Base-by-base conservation (phyloP, 2,113 vertebrate species). In the Trogon melanurus region DNA sequence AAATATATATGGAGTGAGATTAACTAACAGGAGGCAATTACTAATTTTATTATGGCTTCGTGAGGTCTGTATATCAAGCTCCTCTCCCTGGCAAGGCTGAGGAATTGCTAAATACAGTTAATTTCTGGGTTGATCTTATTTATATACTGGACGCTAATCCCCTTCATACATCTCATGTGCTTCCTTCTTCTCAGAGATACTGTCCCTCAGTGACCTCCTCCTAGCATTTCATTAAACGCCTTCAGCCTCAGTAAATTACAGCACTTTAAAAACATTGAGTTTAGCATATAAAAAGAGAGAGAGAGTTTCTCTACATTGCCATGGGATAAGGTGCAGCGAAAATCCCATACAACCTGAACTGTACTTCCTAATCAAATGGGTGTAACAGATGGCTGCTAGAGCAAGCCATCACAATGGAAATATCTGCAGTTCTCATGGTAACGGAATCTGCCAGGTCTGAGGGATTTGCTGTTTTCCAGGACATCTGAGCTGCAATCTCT, bases 301-400 rank as follows among this genome's bases (percentile, higher is more conserved):
- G 38, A 41, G 95, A 79, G 89, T 94, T 97, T 98, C 97, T 96
- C 89, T 96, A 91, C 16, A 80, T 95, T 97, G 96, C 98, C 96
- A 97, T 97, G 97, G 98, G 98, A 98, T 98, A 98, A 98, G 98
- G 98, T 98, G 98, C 98, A 97, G 97, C 56, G 95, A 98, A 98
- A 98, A 98, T 98, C 97, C 97, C 96, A 96, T 98, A 96, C 97
- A 98, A 97, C 97, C 98, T 97, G 97, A 98, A 98, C 97, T 98
- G 97, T 98, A 98, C 98, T 98, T 98, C 98, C 98, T 98, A 98
- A 98, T 98, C 98, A 98, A 99, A 99, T 99, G 98, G 98, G 98
- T 99, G 98, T 99, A 99, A 99, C 99, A 99, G 99, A 99, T 99
- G 99, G 98, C 98, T 98, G 98, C 98, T 99, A 98, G 98, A 99